Conservation (phyloP, 2,113 vertebrate species). For the Gallinago paraguaiae region DNA sequence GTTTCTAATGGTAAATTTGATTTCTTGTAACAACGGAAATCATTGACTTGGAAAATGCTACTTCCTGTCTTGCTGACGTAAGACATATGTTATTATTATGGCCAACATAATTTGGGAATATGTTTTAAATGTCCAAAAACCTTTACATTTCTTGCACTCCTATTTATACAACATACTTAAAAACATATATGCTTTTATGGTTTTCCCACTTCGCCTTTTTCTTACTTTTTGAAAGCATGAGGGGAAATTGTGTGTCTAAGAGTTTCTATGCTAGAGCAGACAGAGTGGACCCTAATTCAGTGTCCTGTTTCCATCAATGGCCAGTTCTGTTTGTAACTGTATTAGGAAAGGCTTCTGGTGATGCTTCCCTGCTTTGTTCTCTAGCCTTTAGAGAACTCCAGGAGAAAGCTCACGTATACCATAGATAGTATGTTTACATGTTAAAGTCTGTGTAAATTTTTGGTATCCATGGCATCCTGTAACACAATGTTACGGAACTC, state of each 20-base stretch:
- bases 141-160: neutral
- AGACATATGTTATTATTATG: neutral
- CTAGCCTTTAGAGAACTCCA: neutral
- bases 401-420: neutral
- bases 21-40: neutral
- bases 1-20: neutral
- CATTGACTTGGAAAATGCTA: neutral
- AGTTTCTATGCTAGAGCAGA: neutral
- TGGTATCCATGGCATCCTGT: neutral
- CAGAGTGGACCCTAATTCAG: neutral
- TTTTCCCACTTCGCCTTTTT: neutral
- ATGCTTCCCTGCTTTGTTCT: neutral
- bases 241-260: neutral
- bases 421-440: neutral
- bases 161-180: accelerated
- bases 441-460: neutral
- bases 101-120: neutral
- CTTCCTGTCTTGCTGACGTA: neutral
- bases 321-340: neutral
- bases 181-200: neutral
- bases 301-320: neutral
- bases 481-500: neutral
- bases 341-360: neutral
- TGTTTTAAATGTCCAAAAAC: neutral
- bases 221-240: neutral